A percentile compares a stretch with the other conserved stretches of the same genome.
These are phyloP conservation scores for Pholis gunnellus DNA, from an alignment of 2,113 vertebrate species.

Conservation along the genomic window DNA sequence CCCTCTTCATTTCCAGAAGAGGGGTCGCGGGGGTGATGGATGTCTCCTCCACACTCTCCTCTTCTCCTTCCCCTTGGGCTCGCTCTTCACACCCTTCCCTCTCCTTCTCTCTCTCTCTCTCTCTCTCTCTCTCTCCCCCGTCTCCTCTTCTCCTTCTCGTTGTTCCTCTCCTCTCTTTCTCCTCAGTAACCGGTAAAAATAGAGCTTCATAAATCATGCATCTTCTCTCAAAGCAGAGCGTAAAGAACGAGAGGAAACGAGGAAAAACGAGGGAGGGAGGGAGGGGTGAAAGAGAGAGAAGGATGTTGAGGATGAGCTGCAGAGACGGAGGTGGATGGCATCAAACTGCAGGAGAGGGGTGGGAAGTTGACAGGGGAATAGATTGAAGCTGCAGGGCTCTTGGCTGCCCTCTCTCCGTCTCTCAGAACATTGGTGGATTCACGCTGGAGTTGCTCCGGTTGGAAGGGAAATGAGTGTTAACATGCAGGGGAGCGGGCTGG, in stretches of 20 bases:
- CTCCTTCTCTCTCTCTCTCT: slow-evolving; percentile 33
- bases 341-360: slow-evolving; percentile 63
- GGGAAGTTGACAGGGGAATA: slow-evolving; percentile 69
- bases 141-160: slow-evolving; percentile 41
- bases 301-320: slow-evolving; percentile 53
- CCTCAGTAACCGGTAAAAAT: slow-evolving; percentile 86
- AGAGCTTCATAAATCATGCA: slow-evolving; percentile 90
- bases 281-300: slow-evolving; percentile 41
- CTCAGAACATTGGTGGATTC: slow-evolving; percentile 62
- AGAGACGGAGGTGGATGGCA: slow-evolving; percentile 67
- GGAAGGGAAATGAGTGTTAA: slow-evolving; percentile 61
- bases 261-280: neutral
- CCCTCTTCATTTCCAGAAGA: slow-evolving; percentile 59
- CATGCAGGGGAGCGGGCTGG: slow-evolving; percentile 44
- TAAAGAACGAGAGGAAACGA: slow-evolving; percentile 57
- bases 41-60: slow-evolving; percentile 63
- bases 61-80: slow-evolving; percentile 67
- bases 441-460: slow-evolving; percentile 39
- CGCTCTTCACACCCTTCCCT: slow-evolving; percentile 45
- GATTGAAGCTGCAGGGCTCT: slow-evolving; percentile 74
- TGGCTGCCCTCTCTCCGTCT: slow-evolving; percentile 74
- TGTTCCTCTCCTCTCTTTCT: slow-evolving; percentile 64
- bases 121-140: slow-evolving; percentile 22
- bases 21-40: slow-evolving; percentile 75
- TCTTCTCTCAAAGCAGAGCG: slow-evolving; percentile 71